phyloP scores from a whole-genome alignment of 2,113 vertebrate genomes.

The Gallinago media region DNA sequence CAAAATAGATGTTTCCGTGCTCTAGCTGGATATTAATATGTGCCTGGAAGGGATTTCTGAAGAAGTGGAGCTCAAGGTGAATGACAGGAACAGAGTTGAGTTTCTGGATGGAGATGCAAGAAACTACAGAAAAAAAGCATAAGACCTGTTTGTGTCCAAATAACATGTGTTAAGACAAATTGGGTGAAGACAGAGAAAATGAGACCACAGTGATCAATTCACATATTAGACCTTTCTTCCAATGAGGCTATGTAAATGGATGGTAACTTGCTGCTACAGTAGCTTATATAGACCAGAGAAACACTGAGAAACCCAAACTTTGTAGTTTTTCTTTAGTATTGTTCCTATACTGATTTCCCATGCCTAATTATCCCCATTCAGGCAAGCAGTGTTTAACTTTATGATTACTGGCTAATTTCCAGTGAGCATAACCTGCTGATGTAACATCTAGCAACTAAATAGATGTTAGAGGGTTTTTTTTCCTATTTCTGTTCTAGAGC shows the following conservation, averaged over 20 bases:
- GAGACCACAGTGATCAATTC: neutral
- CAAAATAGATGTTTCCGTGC: neutral
- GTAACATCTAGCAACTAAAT: neutral
- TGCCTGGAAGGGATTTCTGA: neutral
- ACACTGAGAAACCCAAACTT: neutral
- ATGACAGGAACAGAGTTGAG: fast-evolving
- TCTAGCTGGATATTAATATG: neutral
- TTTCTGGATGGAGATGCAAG: neutral
- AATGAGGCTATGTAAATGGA: neutral
- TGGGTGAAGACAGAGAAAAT: neutral
- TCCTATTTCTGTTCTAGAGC: neutral
- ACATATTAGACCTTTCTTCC: neutral
- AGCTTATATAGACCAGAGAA: neutral
- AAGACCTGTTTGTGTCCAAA: neutral
- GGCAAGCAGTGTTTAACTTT: neutral
- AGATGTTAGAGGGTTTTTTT: neutral
- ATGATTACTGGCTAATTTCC: neutral
- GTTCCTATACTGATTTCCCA: neutral
- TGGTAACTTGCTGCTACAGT: neutral
- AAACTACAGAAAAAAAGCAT: neutral
- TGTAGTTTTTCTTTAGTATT: neutral
- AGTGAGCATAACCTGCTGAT: neutral
- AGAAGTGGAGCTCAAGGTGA: neutral
- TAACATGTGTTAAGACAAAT: fast-evolving
- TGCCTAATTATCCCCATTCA: neutral